A percentile compares a stretch with the other conserved stretches of the same genome.
Conservation (phyloP, 2,113 vertebrate species). For the Glaucidium brasilianum region DNA sequence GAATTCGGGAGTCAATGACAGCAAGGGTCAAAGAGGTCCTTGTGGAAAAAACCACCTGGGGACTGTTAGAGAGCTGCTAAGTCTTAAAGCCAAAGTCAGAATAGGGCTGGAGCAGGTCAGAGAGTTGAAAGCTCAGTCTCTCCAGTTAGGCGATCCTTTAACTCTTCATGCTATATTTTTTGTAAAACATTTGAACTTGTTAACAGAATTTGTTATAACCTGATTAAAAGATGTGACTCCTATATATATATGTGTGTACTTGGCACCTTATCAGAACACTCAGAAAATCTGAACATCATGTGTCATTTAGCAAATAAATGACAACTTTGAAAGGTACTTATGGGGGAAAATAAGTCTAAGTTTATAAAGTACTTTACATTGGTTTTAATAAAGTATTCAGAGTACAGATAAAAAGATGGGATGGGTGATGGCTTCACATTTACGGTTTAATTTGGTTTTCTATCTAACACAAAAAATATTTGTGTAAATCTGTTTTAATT, state of each 20-base stretch:
- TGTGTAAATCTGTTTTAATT: not conserved
- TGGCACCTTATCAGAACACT: not conserved
- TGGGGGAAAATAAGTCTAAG: not conserved
- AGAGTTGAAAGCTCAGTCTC: not conserved
- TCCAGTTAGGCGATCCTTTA: not conserved
- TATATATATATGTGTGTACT: not conserved
- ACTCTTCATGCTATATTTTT: not conserved
- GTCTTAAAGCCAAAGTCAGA: not conserved
- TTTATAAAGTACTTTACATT: not conserved
- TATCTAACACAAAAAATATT: not conserved
- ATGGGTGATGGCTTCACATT: not conserved
- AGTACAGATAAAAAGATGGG: not conserved
- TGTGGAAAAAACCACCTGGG: not conserved
- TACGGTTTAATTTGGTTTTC: not conserved
- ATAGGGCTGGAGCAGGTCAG: not conserved
- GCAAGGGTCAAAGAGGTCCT: accelerated
- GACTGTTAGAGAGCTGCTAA: not conserved
- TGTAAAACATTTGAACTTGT: not conserved
- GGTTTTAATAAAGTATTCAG: not conserved
- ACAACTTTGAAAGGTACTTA: not conserved
- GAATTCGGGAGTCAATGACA: not conserved
- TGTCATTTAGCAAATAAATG: not conserved
- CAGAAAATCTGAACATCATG: not conserved
- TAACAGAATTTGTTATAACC: not conserved
- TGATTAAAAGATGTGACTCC: not conserved